Evolutionary conservation across 64 coral and sea anemone species (phyloP).

Genomic region (Platygyra sinensis): DNA sequence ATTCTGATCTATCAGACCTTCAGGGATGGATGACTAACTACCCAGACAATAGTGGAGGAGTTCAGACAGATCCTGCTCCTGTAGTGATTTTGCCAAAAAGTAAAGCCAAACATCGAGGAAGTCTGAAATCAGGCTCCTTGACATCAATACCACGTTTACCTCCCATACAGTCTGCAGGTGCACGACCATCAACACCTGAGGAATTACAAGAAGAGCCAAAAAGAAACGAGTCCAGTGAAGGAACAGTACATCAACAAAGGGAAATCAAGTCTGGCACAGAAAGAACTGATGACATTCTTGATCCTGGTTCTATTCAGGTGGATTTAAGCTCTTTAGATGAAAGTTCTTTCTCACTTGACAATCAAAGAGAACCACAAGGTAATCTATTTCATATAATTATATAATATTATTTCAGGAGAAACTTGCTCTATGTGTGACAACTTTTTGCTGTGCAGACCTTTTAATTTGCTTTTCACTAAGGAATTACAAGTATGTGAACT

Average conservation of each 20-base stretch:
- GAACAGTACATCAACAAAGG: no score
- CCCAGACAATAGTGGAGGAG: neutral
- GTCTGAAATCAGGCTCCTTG: constrained; percentile 62
- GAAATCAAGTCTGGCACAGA: neutral
- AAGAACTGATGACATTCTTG: constrained; percentile 6
- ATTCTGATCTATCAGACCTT: constrained; percentile 77
- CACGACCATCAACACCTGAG: constrained; percentile 40
- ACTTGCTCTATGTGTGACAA: neutral
- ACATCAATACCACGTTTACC: constrained; percentile 72
- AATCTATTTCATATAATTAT: neutral
- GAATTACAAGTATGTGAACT: no score
- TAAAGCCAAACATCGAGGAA: constrained; percentile 45
- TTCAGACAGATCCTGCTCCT: constrained; percentile 15
- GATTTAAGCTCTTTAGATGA: constrained; percentile 10
- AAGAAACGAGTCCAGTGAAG: no score
- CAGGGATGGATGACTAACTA: constrained; percentile 65
- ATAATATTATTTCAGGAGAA: neutral
- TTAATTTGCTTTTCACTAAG: no score
- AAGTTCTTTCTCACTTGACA: neutral
- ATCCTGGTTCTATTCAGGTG: constrained; percentile 9
- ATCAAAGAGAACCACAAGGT: neutral
- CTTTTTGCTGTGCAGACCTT: neutral
- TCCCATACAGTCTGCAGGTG: constrained; percentile 88
- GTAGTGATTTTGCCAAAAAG: constrained; percentile 15
- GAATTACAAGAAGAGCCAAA: neutral